Evolutionary conservation across 2,113 vertebrate species (phyloP).

Genomic region (Varanus komodoensis): DNA sequence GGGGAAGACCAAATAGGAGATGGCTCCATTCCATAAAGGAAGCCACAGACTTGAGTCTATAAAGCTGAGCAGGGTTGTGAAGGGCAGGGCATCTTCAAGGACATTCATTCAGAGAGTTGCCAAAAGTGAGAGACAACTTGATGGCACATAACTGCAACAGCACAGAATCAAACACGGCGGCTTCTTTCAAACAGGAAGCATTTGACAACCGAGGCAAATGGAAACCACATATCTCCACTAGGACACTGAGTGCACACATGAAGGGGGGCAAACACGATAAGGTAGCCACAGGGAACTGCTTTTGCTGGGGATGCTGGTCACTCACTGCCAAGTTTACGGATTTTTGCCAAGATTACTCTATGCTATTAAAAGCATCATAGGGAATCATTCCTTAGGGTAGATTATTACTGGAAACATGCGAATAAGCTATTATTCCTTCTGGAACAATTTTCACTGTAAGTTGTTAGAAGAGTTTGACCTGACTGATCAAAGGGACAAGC

Average conservation of each 20-base stretch:
- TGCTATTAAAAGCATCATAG: conserved; percentile 15
- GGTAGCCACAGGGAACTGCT: background rate
- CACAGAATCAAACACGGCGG: background rate
- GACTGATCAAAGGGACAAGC: conserved; percentile 38
- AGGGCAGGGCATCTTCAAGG: no score
- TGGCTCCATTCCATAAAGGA: no score
- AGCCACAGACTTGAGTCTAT: no score
- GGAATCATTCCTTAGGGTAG: background rate
- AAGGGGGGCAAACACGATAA: background rate
- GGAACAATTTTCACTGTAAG: background rate
- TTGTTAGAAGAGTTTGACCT: conserved; percentile 19
- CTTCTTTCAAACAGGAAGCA: background rate
- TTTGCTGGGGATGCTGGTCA: conserved; percentile 1
- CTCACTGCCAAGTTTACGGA: background rate
- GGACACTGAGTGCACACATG: background rate
- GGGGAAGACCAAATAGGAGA: no score
- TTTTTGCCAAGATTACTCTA: background rate
- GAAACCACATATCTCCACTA: background rate
- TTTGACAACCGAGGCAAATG: background rate
- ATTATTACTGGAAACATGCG: background rate
- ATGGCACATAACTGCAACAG: background rate
- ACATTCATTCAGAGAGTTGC: no score
- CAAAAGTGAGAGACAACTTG: no score
- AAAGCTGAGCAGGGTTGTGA: no score
- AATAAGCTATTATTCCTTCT: conserved; percentile 13